Conservation (phyloP, 1,140 invertebrate species). For the Oscheius sp. region DNA sequence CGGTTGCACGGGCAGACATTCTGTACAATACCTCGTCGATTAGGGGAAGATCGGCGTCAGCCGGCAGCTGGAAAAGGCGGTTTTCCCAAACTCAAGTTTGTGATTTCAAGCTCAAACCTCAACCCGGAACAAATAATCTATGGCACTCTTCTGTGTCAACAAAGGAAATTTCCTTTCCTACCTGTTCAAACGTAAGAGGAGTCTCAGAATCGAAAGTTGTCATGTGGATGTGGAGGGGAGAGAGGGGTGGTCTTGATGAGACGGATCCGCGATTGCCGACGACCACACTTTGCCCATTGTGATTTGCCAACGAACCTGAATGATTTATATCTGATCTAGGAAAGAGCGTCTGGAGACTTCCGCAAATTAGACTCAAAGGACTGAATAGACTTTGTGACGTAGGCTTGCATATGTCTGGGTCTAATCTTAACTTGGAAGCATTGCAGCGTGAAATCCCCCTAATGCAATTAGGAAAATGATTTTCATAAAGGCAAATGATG, state of each 20-base stretch:
- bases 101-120: too few species aligned
- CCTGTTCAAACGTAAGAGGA: slow-evolving; percentile 34
- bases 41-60: slow-evolving; percentile 27
- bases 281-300: neutral
- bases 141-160: neutral
- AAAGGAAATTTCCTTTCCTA: slow-evolving; percentile 4
- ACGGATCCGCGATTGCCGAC: slow-evolving; percentile 7
- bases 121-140: too few species aligned
- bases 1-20: neutral
- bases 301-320: neutral
- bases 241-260: slow-evolving; percentile 25
- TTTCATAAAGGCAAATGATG: too few species aligned
- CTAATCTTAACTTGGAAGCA: too few species aligned
- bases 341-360: too few species aligned
- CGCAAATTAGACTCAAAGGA: too few species aligned
- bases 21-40: slow-evolving; percentile 21
- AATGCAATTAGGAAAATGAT: too few species aligned
- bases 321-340: neutral
- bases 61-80: slow-evolving; percentile 19
- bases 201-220: slow-evolving; percentile 29
- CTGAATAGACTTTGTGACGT: too few species aligned
- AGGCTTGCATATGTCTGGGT: too few species aligned
- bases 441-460: too few species aligned
- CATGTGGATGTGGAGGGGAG: slow-evolving; percentile 31
- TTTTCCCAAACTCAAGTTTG: too few species aligned